Percentiles rank a stretch among this genome's conserved stretches.
These are phyloP conservation scores for Spodoptera frugiperda DNA, from an alignment of 1,140 invertebrate species.

Conservation along the genomic window DNA sequence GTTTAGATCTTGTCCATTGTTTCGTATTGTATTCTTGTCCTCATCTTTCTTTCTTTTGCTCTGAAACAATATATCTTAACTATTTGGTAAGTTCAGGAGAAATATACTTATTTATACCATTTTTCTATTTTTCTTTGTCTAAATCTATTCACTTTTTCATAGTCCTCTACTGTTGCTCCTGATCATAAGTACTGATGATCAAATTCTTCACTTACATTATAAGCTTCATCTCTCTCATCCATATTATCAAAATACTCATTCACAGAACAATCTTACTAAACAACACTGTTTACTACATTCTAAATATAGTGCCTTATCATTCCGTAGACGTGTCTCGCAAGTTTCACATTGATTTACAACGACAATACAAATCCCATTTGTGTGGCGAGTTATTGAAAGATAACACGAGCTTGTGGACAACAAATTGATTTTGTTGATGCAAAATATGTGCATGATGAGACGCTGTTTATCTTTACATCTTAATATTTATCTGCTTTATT, in stretches of 20 bases:
- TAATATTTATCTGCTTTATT: background rate
- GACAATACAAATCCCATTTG: constrained; percentile 37
- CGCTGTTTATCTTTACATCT: background rate
- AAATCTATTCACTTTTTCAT: no score
- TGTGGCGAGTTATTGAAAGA: constrained; percentile 39
- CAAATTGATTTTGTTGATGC: constrained; percentile 25
- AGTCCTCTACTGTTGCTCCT: no score
- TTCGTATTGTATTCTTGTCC: no score
- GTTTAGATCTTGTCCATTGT: no score
- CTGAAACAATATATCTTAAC: no score
- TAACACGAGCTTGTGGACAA: constrained; percentile 26
- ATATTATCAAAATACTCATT: constrained; percentile 12
- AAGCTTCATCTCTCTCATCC: no score
- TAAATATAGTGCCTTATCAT: constrained; percentile 45
- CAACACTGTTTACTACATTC: constrained; percentile 36
- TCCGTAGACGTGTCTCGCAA: constrained; percentile 34
- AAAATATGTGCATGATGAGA: background rate
- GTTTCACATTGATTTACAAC: constrained; percentile 17
- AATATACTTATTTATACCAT: no score
- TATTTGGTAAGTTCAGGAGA: no score
- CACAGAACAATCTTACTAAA: constrained; percentile 16
- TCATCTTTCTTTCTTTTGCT: no score
- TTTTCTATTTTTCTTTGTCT: no score
- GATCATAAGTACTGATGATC: no score
- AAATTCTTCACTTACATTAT: no score